Base-by-base conservation (phyloP, 2,888 invertebrate genomes). In the Poecilobothrus nobilitatus region DNA sequence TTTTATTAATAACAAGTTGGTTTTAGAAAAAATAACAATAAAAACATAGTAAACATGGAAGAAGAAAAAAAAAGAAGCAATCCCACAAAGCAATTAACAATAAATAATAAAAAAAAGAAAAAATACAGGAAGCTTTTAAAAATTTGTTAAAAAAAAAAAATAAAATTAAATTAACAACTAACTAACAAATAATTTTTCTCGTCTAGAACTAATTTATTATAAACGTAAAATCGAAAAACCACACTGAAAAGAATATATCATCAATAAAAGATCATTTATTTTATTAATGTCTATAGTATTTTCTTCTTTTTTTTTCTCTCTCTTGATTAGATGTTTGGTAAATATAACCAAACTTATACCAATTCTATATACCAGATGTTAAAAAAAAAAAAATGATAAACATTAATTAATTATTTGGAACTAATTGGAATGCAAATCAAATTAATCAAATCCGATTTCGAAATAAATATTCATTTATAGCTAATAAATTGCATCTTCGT, bases 71-170 rank as follows among this genome's bases (percentile, higher is more conserved):
- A 53, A 2, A 53, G 18, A 53, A 53, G 12, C 53, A 53, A 53
- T 18, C 7, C 15, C 53, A 66, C 34, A 67, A 69, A 67, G 69
- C 67, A 69, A 69, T 69, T 69, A 69, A 69, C 53, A 69, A 61
- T 64, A 65, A 67, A 22, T n/a, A n/a, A n/a, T n/a, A n/a, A n/a
- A n/a, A n/a, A n/a, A n/a, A n/a, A n/a, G n/a, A 69, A 67, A 69
- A 69, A 69, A 69, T 65, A 67, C 69, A 69, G 53, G 53, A 53
- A 53, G 53, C 53, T 53, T 53, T 53, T 53, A 4, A 53, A 53
- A 6, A 12, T 18, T 18, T 53, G 4, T 12, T 12, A 41, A 41
- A 8, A 41, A 41, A 41, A 41, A 41, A 5, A 41, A 41, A 41
- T 8, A 41, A 41, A 41, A 41, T 5, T 41, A 41, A 41, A 41